Base-by-base conservation (phyloP, 1,140 invertebrate genomes). In the Anadara kagoshimensis region DNA sequence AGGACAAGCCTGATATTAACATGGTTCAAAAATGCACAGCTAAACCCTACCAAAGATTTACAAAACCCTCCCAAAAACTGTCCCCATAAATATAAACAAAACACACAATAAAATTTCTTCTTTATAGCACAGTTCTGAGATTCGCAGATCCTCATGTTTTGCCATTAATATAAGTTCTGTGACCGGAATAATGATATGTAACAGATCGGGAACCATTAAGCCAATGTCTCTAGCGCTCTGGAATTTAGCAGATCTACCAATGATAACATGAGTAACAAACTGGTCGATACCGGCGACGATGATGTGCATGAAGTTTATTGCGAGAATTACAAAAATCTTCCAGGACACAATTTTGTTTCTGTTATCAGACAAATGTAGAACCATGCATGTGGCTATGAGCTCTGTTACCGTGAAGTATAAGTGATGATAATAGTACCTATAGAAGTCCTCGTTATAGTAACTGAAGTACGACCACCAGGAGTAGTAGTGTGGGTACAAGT, bases 391-490 rank as follows among this genome's bases (percentile, higher is more conserved):
- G 11, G 94, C 94, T 75, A 94, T 84, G 1, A 95, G 76, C 88
- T 96, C 94, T 0, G 94, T 94, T 12, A 89, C 57, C 16, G 94
- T 86, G 58, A 93, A 82, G 84, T 94, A 94, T 73, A 94, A 85
- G 81, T 95, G 94, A 90, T 92, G 90, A 63, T 84, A 83, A 84
- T 87, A 91, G 59, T 89, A 89, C 0, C 76, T 72, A 86, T 94
- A 95, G 81, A 93, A 95, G 65, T 94, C 94, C 76, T 95, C 94
- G 81, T 96, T 96, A 91, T 93, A 94, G 82, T 95, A 95, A 88
- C 94, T 95, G 68, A 95, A 93, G 77, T 94, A 94, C 24, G 92
- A 92, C 94, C 94, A 96, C 94, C 94, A 95, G 1, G 93, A 92
- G 83, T 95, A 95, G 83, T 95, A 95, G 83, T 96, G 94, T 0